These are phyloP conservation scores for Apamea anceps DNA, from an alignment of 2,888 invertebrate genomes.

Conservation along the genomic window DNA sequence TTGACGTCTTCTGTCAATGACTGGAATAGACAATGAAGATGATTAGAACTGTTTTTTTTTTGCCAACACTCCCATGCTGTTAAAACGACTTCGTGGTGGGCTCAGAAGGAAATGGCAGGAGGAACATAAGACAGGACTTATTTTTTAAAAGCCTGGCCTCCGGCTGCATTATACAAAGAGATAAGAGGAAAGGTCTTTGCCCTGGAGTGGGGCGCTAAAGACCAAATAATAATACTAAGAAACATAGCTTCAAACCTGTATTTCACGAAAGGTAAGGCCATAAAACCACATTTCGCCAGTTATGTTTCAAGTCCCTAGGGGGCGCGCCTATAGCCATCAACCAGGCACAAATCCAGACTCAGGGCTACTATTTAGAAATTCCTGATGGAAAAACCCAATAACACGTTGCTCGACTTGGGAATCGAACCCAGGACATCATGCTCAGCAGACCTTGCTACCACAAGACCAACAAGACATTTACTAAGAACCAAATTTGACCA, in stretches of 20 bases:
- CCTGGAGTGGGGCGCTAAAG: background rate
- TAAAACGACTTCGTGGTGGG: background rate
- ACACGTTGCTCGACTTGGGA: background rate
- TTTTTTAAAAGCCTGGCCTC: background rate
- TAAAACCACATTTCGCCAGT: background rate
- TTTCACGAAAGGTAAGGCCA: background rate
- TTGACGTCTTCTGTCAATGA: slow-evolving; percentile 97
- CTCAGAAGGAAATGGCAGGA: background rate
- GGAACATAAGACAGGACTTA: background rate
- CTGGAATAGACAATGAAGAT: slow-evolving; percentile 80
- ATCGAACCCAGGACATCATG: background rate
- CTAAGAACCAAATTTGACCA: background rate
- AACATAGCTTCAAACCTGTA: background rate
- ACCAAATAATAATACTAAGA: background rate
- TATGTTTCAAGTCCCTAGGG: too few species aligned
- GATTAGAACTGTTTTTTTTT: background rate
- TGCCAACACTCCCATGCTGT: too few species aligned
- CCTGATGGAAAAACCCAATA: too few species aligned
- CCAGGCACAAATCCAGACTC: too few species aligned
- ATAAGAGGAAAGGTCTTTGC: background rate
- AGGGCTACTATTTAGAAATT: too few species aligned
- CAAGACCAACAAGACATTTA: background rate
- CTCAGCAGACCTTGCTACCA: background rate
- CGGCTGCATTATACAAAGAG: background rate
- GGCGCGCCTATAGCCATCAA: too few species aligned